A percentile compares a stretch with the other conserved stretches of the same genome.
phyloP scores from a whole-genome alignment of 2,888 invertebrate species.

The Microctonus aethiopoides region DNA sequence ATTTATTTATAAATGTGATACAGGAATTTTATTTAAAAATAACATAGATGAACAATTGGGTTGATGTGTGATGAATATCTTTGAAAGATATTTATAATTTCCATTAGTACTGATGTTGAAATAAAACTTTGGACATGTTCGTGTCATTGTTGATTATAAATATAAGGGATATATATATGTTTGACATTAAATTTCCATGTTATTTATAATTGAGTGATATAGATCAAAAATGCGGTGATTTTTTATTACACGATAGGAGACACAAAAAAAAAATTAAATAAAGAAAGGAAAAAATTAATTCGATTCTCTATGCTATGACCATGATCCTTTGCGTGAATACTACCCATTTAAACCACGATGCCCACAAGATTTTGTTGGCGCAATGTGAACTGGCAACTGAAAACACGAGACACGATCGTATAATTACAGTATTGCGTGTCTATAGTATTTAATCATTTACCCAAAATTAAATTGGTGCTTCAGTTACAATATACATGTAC shows the following conservation, averaged over 20 bases:
- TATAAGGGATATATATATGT: neutral
- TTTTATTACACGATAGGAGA: neutral
- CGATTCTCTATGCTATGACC: neutral
- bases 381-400: slow-evolving; percentile 11
- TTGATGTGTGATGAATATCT: too few species aligned
- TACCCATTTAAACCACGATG: neutral
- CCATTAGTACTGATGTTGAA: neutral
- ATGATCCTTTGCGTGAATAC: slow-evolving; percentile 4
- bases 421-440: slow-evolving; percentile 23
- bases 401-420: slow-evolving; percentile 15
- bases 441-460: slow-evolving; percentile 41
- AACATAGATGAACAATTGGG: too few species aligned
- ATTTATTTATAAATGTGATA: too few species aligned
- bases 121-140: neutral
- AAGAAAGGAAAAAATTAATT: neutral
- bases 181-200: neutral
- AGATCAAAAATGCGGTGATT: neutral
- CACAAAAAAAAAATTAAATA: neutral
- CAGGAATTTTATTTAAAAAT: too few species aligned
- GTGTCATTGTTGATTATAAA: neutral
- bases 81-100: neutral
- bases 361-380: slow-evolving; percentile 15
- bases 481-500: neutral
- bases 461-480: slow-evolving; percentile 21
- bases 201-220: neutral